Evolutionary conservation across 2,113 vertebrate genomes (phyloP).

Genomic region (Tretioscincus oriximinensis): DNA sequence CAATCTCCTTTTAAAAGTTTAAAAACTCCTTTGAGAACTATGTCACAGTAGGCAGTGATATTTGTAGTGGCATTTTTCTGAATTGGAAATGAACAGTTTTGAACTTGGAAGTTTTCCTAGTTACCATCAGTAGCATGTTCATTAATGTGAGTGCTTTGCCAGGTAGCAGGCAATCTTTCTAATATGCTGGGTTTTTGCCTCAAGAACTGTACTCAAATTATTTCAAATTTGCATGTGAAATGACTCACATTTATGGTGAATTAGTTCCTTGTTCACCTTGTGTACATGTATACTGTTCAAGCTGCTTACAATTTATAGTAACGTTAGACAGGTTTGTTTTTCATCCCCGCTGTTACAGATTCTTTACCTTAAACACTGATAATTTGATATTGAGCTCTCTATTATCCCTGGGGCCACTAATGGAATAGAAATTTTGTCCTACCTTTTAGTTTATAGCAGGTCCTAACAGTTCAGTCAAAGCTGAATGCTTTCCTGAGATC

Average conservation of each 20-base stretch:
- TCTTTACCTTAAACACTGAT: neutral
- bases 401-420: neutral
- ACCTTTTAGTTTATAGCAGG: neutral
- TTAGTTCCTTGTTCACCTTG: neutral
- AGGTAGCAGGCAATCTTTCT: neutral
- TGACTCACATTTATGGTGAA: neutral
- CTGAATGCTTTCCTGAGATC: neutral
- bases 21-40: neutral
- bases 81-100: neutral
- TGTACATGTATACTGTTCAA: neutral
- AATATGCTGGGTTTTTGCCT: neutral
- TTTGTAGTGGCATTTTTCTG: neutral
- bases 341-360: neutral
- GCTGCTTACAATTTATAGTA: neutral
- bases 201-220: no score
- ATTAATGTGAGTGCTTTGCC: neutral
- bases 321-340: neutral
- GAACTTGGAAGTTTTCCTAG: neutral
- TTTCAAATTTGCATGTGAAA: neutral
- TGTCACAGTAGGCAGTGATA: neutral
- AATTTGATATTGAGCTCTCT: neutral
- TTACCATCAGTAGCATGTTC: neutral
- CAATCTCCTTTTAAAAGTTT: neutral
- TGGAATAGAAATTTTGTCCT: neutral
- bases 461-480: neutral